Percentiles rank a stretch among this genome's conserved stretches.
These are phyloP conservation scores for Ellobius talpinus DNA, from an alignment of 2,113 vertebrate species.

Conservation along the genomic window DNA sequence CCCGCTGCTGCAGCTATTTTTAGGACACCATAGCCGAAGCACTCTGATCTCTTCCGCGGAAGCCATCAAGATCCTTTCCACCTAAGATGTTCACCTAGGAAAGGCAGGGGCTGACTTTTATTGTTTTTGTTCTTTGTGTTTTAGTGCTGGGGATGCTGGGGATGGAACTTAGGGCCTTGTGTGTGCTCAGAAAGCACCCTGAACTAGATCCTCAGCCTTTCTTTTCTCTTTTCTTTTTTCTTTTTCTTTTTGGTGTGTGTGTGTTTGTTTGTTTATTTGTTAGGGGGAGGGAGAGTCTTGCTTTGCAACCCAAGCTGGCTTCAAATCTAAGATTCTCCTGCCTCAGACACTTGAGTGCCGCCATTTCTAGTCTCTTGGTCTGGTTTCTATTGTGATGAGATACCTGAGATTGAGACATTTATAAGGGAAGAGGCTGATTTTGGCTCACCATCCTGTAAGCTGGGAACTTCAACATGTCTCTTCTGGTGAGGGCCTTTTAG, in stretches of 20 bases:
- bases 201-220: neutral
- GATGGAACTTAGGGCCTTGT: neutral
- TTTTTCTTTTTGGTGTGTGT: too few species aligned
- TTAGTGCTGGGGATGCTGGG: neutral
- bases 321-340: neutral
- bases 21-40: neutral
- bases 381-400: neutral
- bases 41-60: neutral
- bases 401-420: neutral
- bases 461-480: neutral
- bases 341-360: neutral
- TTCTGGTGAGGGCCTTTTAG: too few species aligned
- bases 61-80: neutral
- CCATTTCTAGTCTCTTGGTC: neutral
- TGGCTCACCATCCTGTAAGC: neutral
- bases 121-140: neutral
- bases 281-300: neutral
- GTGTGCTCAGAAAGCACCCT: neutral
- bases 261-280: too few species aligned
- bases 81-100: neutral
- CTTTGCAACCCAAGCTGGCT: neutral
- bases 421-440: neutral
- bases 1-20: neutral
- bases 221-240: too few species aligned
- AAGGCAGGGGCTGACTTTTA: neutral